phyloP scores from a whole-genome alignment of 1,140 invertebrate species.

The Drosophila persimilis region DNA sequence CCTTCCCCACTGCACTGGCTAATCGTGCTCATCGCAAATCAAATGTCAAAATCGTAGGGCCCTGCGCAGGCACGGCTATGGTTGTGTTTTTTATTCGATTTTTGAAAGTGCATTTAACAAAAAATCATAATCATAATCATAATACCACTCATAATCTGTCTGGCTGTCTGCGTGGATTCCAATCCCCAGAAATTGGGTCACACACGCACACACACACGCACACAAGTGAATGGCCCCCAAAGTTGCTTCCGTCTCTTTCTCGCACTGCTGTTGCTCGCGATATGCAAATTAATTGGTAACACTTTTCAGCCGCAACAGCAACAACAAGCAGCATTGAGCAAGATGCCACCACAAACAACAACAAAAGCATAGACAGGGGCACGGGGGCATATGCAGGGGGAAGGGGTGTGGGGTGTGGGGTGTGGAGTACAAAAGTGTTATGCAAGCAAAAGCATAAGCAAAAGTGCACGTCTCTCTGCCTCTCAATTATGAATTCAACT shows the following conservation, averaged over 20 bases:
- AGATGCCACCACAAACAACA: slow-evolving; percentile 47
- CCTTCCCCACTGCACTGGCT: background rate
- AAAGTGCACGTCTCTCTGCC: slow-evolving; percentile 58
- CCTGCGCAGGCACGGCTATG: slow-evolving; percentile 13
- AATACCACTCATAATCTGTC: slow-evolving; percentile 32
- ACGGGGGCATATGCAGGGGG: background rate
- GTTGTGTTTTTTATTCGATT: slow-evolving; percentile 26
- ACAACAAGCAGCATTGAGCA: slow-evolving; percentile 43
- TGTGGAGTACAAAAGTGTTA: slow-evolving; percentile 5
- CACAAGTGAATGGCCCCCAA: slow-evolving; percentile 65
- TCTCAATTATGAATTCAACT: slow-evolving; percentile 48
- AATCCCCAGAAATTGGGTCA: slow-evolving; percentile 45
- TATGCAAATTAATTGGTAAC: slow-evolving; percentile 81
- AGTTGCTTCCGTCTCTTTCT: slow-evolving; percentile 10
- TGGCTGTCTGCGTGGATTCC: slow-evolving; percentile 12
- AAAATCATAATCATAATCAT: slow-evolving; percentile 60
- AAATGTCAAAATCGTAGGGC: slow-evolving; percentile 48
- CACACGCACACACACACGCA: slow-evolving; percentile 7
- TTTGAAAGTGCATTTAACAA: slow-evolving; percentile 45
- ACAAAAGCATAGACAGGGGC: slow-evolving; percentile 35
- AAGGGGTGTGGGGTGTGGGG: slow-evolving; percentile 10
- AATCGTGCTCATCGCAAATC: slow-evolving; percentile 2
- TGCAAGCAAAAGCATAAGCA: background rate
- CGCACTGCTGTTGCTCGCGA: slow-evolving; percentile 36
- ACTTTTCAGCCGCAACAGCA: slow-evolving; percentile 51